Percentiles rank a stretch among this genome's conserved stretches.
These are phyloP conservation scores for Campaea margaritaria DNA, from an alignment of 2,888 invertebrate species.

Conservation along the genomic window DNA sequence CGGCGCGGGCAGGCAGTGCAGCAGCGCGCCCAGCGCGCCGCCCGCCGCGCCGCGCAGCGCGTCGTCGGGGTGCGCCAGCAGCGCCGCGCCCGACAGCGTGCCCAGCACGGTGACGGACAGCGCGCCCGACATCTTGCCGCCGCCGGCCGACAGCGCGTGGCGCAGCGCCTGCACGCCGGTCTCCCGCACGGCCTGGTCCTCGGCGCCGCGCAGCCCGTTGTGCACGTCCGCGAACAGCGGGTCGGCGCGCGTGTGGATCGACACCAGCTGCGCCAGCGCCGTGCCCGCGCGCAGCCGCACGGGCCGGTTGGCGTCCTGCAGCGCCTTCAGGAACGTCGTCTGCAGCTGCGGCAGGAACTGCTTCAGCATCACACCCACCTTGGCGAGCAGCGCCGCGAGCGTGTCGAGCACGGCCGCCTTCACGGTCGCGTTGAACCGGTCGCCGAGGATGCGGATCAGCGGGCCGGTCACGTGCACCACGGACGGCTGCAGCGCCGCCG, in stretches of 20 bases:
- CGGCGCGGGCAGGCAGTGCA: conserved; percentile 89
- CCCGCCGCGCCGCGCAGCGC: conserved; percentile 92
- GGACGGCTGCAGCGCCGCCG: conserved; percentile 96
- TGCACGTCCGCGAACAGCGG: conserved; percentile 97
- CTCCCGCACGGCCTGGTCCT: conserved; percentile 95
- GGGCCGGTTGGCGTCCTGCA: conserved; percentile 94
- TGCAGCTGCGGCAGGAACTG: conserved; percentile 99
- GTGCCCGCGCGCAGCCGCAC: conserved; percentile 95
- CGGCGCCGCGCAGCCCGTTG: conserved; percentile 91
- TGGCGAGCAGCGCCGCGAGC: conserved; percentile 94
- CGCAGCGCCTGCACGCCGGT: conserved; percentile 97
- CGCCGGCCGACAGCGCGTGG: conserved; percentile 93
- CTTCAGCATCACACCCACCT: conserved; percentile 97
- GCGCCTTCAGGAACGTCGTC: conserved; percentile 98
- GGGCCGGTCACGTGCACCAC: conserved; percentile 99
- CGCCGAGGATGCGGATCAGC: conserved; percentile 98
- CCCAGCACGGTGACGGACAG: conserved; percentile 90
- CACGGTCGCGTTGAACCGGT: conserved; percentile 96
- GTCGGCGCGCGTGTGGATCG: conserved; percentile 97
- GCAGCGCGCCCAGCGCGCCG: conserved; percentile 95
- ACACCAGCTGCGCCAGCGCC: conserved; percentile 94
- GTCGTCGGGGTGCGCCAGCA: conserved; percentile 92
- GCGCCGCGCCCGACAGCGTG: conserved; percentile 86
- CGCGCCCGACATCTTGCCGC: conserved; percentile 94
- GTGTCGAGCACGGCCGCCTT: conserved; percentile 98